phyloP scores from a whole-genome alignment of 2,113 vertebrate species.

The Hippotragus niger region DNA sequence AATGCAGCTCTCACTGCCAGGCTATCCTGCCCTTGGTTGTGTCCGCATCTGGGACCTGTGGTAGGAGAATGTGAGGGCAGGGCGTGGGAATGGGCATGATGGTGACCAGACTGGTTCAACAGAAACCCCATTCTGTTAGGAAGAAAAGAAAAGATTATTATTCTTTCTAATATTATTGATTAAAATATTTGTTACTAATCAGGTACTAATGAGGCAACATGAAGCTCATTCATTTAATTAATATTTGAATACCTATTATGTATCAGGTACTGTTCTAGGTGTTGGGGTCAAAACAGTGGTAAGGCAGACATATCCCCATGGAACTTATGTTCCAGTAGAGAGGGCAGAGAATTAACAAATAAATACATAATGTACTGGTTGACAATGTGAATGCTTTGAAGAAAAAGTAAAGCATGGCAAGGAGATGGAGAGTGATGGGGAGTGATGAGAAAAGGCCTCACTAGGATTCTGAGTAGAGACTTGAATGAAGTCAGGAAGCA shows the following conservation, averaged over 20 bases:
- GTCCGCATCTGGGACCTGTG: slow-evolving; percentile 60
- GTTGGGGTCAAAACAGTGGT: background rate
- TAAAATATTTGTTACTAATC: slow-evolving; percentile 25
- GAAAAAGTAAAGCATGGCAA: background rate
- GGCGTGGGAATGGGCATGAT: slow-evolving; percentile 86
- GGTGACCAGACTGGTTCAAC: slow-evolving; percentile 93
- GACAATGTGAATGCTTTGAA: background rate
- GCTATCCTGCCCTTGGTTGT: slow-evolving; percentile 82
- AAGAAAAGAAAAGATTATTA: slow-evolving; percentile 52
- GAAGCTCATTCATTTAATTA: background rate
- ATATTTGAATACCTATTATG: background rate
- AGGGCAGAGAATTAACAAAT: background rate
- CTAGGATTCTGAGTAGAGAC: background rate
- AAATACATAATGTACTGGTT: background rate
- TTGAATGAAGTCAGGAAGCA: background rate
- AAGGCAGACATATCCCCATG: background rate
- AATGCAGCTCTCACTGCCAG: slow-evolving; percentile 94
- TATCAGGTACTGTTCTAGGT: background rate
- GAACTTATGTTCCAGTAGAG: background rate
- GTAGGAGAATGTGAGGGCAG: slow-evolving; percentile 63
- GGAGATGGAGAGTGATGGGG: background rate
- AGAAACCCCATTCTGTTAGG: slow-evolving; percentile 95
- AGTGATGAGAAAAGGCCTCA: background rate
- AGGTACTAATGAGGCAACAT: slow-evolving; percentile 7
- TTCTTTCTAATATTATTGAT: background rate